Evolutionary conservation across 2,113 vertebrate species (phyloP).

Genomic region (Brachypodius melanocephalos): DNA sequence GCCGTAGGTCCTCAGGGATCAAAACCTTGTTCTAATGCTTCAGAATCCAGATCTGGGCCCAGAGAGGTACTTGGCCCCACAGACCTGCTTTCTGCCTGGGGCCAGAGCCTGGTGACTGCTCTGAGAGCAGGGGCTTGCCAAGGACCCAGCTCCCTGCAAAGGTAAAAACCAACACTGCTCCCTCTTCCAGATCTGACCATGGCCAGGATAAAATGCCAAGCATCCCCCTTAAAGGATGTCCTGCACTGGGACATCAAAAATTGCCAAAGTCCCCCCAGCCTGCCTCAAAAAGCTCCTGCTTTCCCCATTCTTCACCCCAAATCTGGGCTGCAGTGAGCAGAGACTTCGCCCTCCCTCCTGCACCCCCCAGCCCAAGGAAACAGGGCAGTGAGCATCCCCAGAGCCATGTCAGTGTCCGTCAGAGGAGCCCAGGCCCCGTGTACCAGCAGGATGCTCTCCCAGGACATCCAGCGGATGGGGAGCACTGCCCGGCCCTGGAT

Average conservation of each 20-base stretch:
- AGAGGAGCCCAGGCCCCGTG: background rate
- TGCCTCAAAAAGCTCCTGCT: rapidly evolving
- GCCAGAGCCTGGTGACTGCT: background rate
- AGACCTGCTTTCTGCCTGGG: background rate
- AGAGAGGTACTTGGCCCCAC: background rate
- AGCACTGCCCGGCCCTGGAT: conserved; percentile 96
- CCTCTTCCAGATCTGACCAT: background rate
- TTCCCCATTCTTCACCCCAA: background rate
- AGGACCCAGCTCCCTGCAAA: background rate
- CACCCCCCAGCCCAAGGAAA: background rate
- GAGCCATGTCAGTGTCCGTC: rapidly evolving
- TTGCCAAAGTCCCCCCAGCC: rapidly evolving
- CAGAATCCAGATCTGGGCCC: background rate
- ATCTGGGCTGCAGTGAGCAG: background rate
- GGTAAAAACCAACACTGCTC: background rate
- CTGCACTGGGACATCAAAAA: background rate
- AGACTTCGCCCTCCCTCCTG: background rate
- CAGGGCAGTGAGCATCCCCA: background rate
- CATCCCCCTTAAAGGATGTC: rapidly evolving
- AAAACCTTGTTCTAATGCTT: background rate
- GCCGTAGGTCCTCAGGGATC: background rate
- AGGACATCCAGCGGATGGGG: conserved; percentile 99
- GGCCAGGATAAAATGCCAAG: background rate
- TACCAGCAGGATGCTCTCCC: conserved; percentile 97
- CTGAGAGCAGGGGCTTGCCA: background rate